Percentiles rank a stretch among this genome's conserved stretches.
phyloP scores from a whole-genome alignment of 2,797 vertebrate species.

The Iguana delicatissima region DNA sequence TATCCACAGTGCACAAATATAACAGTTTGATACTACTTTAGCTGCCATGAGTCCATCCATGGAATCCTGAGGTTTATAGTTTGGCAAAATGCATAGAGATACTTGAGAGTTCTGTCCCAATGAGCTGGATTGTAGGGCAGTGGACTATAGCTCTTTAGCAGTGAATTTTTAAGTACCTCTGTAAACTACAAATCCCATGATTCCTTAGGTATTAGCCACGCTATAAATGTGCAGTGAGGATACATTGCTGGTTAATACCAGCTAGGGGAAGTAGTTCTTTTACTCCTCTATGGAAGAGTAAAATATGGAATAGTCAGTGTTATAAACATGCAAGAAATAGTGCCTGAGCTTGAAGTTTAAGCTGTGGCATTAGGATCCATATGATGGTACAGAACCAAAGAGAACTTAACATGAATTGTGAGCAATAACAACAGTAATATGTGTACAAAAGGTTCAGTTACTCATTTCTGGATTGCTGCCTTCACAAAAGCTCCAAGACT shows the following conservation, averaged over 20 bases:
- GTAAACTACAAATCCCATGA: too few species aligned
- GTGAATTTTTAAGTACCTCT: too few species aligned
- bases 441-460: constrained; percentile 18
- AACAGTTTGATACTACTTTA: too few species aligned
- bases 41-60: too few species aligned
- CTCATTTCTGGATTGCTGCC: neutral
- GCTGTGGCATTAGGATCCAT: neutral
- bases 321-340: accelerated
- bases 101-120: too few species aligned
- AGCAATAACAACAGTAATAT: neutral
- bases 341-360: neutral
- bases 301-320: neutral
- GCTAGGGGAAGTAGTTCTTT: neutral
- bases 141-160: too few species aligned
- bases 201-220: too few species aligned
- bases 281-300: neutral
- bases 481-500: neutral
- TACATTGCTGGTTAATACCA: neutral
- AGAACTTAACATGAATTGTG: constrained; percentile 15
- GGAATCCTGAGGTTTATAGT: too few species aligned
- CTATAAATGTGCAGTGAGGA: too few species aligned
- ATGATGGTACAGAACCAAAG: neutral
- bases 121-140: too few species aligned
- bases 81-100: too few species aligned
- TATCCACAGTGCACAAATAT: too few species aligned